Percentiles rank a stretch among this genome's conserved stretches.
These are phyloP conservation scores for Drosophila paulistorum DNA, from an alignment of 1,140 invertebrate species.

Conservation along the genomic window DNA sequence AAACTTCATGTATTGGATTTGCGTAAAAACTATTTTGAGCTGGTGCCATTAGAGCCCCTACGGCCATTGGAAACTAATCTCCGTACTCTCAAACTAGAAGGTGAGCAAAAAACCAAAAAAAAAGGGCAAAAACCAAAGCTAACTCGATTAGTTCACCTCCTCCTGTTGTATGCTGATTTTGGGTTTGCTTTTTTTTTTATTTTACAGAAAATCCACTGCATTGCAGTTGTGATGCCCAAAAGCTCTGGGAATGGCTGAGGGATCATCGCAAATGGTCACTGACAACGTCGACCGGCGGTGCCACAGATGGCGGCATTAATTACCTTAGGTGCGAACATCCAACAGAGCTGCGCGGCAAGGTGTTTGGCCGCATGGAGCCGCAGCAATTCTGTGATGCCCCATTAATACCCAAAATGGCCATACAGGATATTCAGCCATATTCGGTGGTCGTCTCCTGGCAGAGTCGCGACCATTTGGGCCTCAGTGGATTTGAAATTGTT, in stretches of 20 bases:
- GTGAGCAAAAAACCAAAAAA: conserved; percentile 83
- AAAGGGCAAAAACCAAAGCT: conserved; percentile 11
- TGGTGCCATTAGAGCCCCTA: conserved; percentile 90
- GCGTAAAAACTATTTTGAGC: conserved; percentile 92
- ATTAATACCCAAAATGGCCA: conserved; percentile 90
- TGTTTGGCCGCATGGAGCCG: conserved; percentile 90
- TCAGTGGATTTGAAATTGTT: conserved; percentile 93
- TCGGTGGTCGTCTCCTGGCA: conserved; percentile 95
- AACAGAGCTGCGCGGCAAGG: conserved; percentile 88
- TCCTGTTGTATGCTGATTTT: background rate
- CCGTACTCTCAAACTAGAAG: conserved; percentile 89
- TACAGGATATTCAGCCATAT: conserved; percentile 94
- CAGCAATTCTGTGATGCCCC: conserved; percentile 92
- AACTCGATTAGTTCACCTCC: background rate
- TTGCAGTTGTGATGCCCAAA: conserved; percentile 92
- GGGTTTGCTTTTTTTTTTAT: conserved; percentile 16
- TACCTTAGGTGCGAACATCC: conserved; percentile 91
- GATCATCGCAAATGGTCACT: conserved; percentile 89
- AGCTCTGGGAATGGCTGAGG: conserved; percentile 93
- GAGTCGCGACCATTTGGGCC: conserved; percentile 92
- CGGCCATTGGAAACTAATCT: conserved; percentile 91
- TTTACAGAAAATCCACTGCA: conserved; percentile 91
- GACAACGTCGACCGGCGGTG: conserved; percentile 64
- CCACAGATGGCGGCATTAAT: conserved; percentile 65
- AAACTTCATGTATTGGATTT: conserved; percentile 92